These are phyloP conservation scores for Oncorhynchus gorbuscha DNA, from an alignment of 2,113 vertebrate genomes.

Conservation along the genomic window DNA sequence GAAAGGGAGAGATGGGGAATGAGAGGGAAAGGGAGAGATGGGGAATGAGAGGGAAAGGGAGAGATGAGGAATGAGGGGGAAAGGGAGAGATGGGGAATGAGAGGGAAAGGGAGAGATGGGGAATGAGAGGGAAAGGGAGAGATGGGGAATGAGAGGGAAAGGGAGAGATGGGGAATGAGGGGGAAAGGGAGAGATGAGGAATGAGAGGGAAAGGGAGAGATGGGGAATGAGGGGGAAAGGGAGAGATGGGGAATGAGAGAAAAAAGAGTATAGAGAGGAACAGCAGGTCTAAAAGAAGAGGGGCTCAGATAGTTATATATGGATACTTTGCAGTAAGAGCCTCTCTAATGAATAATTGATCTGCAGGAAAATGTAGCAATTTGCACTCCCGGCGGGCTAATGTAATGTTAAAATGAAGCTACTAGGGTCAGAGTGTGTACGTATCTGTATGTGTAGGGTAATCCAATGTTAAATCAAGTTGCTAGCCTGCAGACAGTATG, in stretches of 20 bases:
- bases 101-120: not conserved
- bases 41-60: too few species aligned
- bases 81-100: not conserved
- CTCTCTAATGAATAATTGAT: constrained; percentile 66
- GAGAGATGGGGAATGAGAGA: too few species aligned
- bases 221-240: too few species aligned
- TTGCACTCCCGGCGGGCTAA: constrained; percentile 46
- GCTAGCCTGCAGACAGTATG: not conserved
- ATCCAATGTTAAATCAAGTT: not conserved
- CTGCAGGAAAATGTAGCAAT: constrained; percentile 48
- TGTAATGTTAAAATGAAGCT: constrained; percentile 46
- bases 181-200: constrained; percentile 17
- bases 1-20: too few species aligned
- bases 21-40: too few species aligned
- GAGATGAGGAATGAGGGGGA: too few species aligned
- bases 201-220: not conserved
- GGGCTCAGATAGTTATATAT: constrained; percentile 57
- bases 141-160: too few species aligned
- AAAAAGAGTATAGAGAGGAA: constrained; percentile 1
- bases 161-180: not conserved
- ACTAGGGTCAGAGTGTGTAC: not conserved
- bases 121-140: too few species aligned
- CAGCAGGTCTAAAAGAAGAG: constrained; percentile 13
- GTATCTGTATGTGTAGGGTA: constrained; percentile 1
- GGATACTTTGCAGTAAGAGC: constrained; percentile 66